Base-by-base conservation (phyloP, 2,888 invertebrate genomes). In the Zootermopsis nevadensis region DNA sequence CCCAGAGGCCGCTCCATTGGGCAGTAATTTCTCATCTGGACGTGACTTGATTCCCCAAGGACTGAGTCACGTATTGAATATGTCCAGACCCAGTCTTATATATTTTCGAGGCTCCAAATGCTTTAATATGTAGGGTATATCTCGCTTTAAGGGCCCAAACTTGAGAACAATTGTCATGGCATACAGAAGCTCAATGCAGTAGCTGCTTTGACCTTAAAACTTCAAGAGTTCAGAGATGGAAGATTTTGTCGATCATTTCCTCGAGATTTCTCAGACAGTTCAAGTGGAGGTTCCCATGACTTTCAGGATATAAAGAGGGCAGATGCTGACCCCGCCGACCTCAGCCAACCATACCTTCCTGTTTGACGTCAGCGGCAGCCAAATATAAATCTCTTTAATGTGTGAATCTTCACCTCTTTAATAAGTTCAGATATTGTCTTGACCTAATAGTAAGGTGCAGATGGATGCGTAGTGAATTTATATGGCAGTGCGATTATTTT, bases 291-390 rank as follows among this genome's bases (percentile, higher is more conserved):
- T 77, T 77, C 77, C 77, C 77, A 77, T 77, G 77, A 77, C 53
- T 77, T 55, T 55, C 53, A 77, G 48, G 42, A 48, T 42, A 77
- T 77, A 77, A 77, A 77, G 77, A 77, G 77, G 77, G 48, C 77
- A 77, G 66, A 66, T 2, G 27, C 66, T 69, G 69, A 69, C 69
- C 69, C 33, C 22, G 33, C 6, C 19, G 69, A 69, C 69, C 69
- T 6, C 69, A 31, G 33, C 10, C 10, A 69, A 69, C 69, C 12
- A 6, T 69, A 69, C 69, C 69, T 69, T 69, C 31, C 31, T 33
- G 19, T 31, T 69, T 69, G 69, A 69, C 69, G 69, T 69, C 69
- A 69, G 15, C 2, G 69, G 19, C 22, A 69, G 12, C 6, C 60
- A 60, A 60, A 27, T 27, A 60, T 60, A 60, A 60, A 60, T 60